Evolutionary conservation across 2,797 vertebrate genomes (phyloP).

Genomic region (Semaprochilodus insignis): DNA sequence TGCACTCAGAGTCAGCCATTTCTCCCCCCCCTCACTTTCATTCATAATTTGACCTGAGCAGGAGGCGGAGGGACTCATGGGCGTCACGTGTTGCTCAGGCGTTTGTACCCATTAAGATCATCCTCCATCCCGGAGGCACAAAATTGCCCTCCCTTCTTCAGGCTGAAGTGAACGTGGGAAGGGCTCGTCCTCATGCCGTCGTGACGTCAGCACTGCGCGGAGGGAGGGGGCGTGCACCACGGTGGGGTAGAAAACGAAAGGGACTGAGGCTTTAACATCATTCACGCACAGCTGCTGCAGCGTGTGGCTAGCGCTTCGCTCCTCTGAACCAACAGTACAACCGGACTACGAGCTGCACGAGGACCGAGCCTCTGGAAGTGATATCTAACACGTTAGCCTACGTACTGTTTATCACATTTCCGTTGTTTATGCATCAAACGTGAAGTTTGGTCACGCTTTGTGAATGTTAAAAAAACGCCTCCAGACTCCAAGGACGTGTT

Average conservation of each 20-base stretch:
- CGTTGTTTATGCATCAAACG: background rate
- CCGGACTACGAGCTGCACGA: background rate
- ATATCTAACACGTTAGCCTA: background rate
- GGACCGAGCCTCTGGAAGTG: background rate
- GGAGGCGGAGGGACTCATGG: background rate
- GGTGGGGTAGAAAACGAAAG: slow-evolving; percentile 57
- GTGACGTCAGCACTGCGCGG: slow-evolving; percentile 55
- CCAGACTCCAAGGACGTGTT: slow-evolving; percentile 20
- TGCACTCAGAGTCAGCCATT: background rate
- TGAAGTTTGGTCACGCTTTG: background rate
- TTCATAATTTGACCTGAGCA: slow-evolving; percentile 14
- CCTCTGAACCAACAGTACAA: background rate
- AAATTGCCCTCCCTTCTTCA: background rate
- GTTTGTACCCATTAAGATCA: background rate
- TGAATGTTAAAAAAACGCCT: background rate
- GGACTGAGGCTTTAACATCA: slow-evolving; percentile 43
- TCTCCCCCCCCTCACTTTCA: background rate
- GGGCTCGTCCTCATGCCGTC: slow-evolving; percentile 53
- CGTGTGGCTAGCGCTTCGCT: background rate
- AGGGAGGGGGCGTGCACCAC: slow-evolving; percentile 56
- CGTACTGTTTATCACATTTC: background rate
- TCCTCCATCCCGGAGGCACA: background rate
- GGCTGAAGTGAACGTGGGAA: slow-evolving; percentile 38
- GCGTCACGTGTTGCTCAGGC: slow-evolving; percentile 3
- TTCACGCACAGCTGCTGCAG: slow-evolving; percentile 9